These are phyloP conservation scores for Cantharis lateralis DNA, from an alignment of 2,888 invertebrate species.

Conservation along the genomic window DNA sequence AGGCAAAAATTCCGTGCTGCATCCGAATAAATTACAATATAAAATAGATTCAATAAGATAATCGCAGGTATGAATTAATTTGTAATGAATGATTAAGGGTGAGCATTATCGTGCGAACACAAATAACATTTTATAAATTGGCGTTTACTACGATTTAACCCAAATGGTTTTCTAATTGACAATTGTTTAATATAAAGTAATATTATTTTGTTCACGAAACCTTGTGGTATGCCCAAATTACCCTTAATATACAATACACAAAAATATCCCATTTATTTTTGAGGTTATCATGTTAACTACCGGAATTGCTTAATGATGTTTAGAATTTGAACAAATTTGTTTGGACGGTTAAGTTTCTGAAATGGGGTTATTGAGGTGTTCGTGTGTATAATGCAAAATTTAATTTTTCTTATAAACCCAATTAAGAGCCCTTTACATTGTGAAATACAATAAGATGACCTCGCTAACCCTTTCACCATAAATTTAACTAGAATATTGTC, in stretches of 20 bases:
- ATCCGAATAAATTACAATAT: slow-evolving; percentile 31
- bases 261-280: not conserved
- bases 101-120: slow-evolving; percentile 12
- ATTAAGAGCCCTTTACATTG: slow-evolving; percentile 37
- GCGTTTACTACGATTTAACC: not conserved
- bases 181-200: not conserved
- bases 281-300: not conserved
- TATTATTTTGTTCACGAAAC: not conserved
- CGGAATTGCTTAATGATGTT: not conserved
- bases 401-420: slow-evolving; percentile 35
- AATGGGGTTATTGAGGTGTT: not conserved
- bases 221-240: not conserved
- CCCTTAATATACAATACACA: not conserved
- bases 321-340: not conserved
- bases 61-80: slow-evolving; percentile 28
- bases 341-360: not conserved
- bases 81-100: slow-evolving; percentile 8
- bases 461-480: slow-evolving; percentile 46
- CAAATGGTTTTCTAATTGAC: not conserved
- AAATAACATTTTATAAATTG: not conserved
- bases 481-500: slow-evolving; percentile 41
- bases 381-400: not conserved
- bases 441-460: slow-evolving; percentile 39
- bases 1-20: slow-evolving; percentile 12
- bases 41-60: slow-evolving; percentile 26